Conservation (phyloP, 1,140 invertebrate species). For the Scaptodrosophila lebanonensis region DNA sequence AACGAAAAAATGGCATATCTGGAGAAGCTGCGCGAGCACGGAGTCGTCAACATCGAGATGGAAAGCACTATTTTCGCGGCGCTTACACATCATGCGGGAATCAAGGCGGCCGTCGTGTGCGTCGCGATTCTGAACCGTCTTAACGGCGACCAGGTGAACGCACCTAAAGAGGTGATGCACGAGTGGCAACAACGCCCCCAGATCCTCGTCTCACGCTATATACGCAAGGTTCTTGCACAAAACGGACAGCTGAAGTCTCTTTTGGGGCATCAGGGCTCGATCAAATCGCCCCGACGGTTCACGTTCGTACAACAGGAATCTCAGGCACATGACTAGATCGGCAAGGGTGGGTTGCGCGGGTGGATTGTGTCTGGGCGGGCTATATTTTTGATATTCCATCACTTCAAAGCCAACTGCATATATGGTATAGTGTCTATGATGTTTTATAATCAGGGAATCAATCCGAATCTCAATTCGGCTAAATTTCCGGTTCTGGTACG, state of each 20-base stretch:
- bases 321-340: constrained; percentile 89
- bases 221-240: constrained; percentile 88
- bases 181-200: constrained; percentile 97
- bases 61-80: constrained; percentile 92
- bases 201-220: constrained; percentile 90
- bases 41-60: constrained; percentile 99
- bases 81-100: constrained; percentile 94
- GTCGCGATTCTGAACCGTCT: constrained; percentile 95
- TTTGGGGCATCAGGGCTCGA: constrained; percentile 86
- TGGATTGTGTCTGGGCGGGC: too few relatives aligned
- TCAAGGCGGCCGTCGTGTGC: constrained; percentile 94
- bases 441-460: too few relatives aligned
- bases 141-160: constrained; percentile 94
- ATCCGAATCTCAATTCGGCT: too few relatives aligned
- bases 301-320: constrained; percentile 94
- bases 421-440: too few relatives aligned
- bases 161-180: constrained; percentile 92
- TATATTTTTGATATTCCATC: too few relatives aligned
- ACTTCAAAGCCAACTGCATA: too few relatives aligned
- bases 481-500: too few relatives aligned
- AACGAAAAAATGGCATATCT: constrained; percentile 94
- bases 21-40: constrained; percentile 84
- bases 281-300: constrained; percentile 90
- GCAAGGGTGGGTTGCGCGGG: too few relatives aligned
- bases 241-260: constrained; percentile 83